Evolutionary conservation across 2,797 vertebrate species (phyloP), one percentile per base, ranked within the genome.

Genomic region (Podarcis lilfordi): DNA sequence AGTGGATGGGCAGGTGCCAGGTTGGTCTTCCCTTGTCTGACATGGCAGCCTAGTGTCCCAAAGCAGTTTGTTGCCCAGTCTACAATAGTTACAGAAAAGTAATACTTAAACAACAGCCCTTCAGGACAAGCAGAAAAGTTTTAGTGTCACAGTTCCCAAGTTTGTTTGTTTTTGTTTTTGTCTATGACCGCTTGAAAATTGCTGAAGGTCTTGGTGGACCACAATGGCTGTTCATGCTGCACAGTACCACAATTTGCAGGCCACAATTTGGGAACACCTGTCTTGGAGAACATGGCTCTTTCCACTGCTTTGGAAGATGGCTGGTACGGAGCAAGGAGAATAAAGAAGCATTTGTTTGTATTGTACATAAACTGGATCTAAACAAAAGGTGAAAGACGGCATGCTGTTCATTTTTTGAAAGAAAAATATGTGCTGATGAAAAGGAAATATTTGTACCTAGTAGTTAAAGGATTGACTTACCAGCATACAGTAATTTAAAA

Each of bases 361-460:
- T 2, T 82, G 61, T 86, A 89, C 87, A 82, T 89, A 89, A 86
- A 71, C 35, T 0, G 35, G 74, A 82, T 90, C 61, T 89, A 92
- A 93, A 90, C 9, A 80, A 43, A 89, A 84, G 2, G 37, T 40
- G 37, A 40, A 64, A 55, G 50, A 15, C 1, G 50, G 50, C 50
- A 55, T 55, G 50, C 50, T 55, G 50, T 55, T 55, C 50, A 55
- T 55, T 55, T 55, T 55, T 55, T 55, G 13, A 55, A 55, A 55
- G 50, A 55, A 55, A 55, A 55, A 55, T 55, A 15, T 55, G 50
- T 55, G 50, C 50, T 55, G 23, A 69, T 69, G 29, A 68, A 68
- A 68, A 69, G 68, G 68, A n/a, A 27, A 69, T 29, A 69, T 27
- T n/a, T 55, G 50, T 55, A 55, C 50, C 50, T 55, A 55, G 50